phyloP scores from a whole-genome alignment of 2,888 invertebrate genomes.

The Pristionchus fissidentatus region DNA sequence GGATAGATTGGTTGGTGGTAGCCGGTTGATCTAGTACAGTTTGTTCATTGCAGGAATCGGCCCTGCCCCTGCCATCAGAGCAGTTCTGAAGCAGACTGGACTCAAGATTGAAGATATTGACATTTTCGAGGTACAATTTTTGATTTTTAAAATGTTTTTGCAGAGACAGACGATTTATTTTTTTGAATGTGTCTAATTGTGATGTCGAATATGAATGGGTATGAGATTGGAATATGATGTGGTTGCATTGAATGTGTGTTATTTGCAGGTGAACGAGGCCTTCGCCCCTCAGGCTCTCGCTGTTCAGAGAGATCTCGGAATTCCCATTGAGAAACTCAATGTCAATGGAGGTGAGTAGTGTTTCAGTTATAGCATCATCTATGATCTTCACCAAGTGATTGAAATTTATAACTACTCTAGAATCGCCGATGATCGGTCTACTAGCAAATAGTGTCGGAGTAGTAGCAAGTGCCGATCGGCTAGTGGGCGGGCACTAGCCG shows the following conservation, averaged over 20 bases:
- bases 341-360: slow-evolving; percentile 81
- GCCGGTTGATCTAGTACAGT: not conserved
- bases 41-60: slow-evolving; percentile 74
- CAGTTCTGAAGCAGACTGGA: slow-evolving; percentile 86
- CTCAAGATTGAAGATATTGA: slow-evolving; percentile 89
- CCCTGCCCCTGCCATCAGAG: slow-evolving; percentile 92
- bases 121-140: slow-evolving; percentile 80
- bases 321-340: slow-evolving; percentile 90
- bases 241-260: not conserved
- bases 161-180: not conserved
- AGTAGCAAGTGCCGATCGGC: too few relatives aligned
- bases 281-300: slow-evolving; percentile 94
- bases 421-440: too few relatives aligned
- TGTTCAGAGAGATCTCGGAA: slow-evolving; percentile 88
- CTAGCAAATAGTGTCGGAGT: too few relatives aligned
- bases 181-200: too few relatives aligned
- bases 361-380: too few relatives aligned
- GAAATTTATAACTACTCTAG: too few relatives aligned
- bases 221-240: not conserved
- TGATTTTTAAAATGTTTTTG: not conserved
- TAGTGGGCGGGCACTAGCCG: too few relatives aligned
- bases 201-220: not conserved
- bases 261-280: slow-evolving; percentile 88
- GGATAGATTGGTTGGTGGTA: not conserved
- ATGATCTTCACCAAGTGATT: too few relatives aligned